phyloP scores from a whole-genome alignment of 1,140 invertebrate species.

The Sitodiplosis mosellana region DNA sequence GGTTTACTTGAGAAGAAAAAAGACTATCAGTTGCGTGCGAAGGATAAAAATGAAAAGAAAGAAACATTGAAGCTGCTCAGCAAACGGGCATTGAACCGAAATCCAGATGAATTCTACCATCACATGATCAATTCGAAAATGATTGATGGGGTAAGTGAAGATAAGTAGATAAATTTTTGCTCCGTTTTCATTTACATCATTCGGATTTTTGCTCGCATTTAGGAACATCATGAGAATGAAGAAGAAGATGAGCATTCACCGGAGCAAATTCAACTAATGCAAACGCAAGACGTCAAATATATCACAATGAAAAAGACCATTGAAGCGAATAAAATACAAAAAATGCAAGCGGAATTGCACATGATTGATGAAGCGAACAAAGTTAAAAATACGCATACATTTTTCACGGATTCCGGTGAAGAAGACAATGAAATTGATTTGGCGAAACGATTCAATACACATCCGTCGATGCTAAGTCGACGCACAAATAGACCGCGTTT shows the following conservation, averaged over 20 bases:
- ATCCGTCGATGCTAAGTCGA: constrained; percentile 45
- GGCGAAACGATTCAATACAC: constrained; percentile 52
- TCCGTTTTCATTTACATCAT: not conserved
- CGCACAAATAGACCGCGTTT: constrained; percentile 48
- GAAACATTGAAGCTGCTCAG: constrained; percentile 63
- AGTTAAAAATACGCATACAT: constrained; percentile 54
- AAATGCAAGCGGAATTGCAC: constrained; percentile 64
- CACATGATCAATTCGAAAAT: constrained; percentile 92
- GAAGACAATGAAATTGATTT: constrained; percentile 48
- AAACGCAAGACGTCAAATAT: constrained; percentile 82
- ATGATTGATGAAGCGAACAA: constrained; percentile 53
- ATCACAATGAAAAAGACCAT: constrained; percentile 66
- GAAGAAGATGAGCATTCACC: constrained; percentile 32
- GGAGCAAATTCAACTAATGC: constrained; percentile 74
- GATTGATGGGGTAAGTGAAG: constrained; percentile 34
- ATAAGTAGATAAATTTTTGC: not conserved
- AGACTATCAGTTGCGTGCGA: constrained; percentile 74
- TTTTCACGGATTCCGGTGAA: constrained; percentile 57
- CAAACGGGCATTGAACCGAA: constrained; percentile 73
- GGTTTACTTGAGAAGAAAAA: constrained; percentile 92
- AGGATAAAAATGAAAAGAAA: constrained; percentile 68
- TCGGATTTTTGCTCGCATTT: constrained; percentile 2
- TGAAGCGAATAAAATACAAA: constrained; percentile 76
- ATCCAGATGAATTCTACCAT: constrained; percentile 97
- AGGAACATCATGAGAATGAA: constrained; percentile 22